A percentile compares a stretch with the other conserved stretches of the same genome.
Evolutionary conservation across 1,140 invertebrate species (phyloP).

Genomic region (Cataglyphis hispanica): DNA sequence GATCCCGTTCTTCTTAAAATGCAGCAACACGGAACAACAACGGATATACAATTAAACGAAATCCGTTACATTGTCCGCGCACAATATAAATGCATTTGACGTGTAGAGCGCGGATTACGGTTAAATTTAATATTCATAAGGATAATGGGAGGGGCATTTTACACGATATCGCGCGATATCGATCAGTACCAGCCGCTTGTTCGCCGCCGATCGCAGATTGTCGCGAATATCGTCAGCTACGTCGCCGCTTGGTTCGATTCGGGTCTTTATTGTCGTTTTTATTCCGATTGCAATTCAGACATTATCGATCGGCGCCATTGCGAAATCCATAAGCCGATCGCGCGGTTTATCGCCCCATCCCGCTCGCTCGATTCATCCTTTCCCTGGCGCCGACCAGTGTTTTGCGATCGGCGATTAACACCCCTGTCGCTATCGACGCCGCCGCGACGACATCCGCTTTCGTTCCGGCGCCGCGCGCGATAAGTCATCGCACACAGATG

Average conservation of each 20-base stretch:
- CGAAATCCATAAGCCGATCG: constrained; percentile 65
- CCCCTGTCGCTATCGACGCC: constrained; percentile 30
- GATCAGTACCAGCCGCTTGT: constrained; percentile 60
- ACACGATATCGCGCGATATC: constrained; percentile 25
- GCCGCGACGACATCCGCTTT: constrained; percentile 33
- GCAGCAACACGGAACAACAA: not conserved
- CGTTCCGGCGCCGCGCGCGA: constrained; percentile 35
- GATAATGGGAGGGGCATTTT: constrained; percentile 19
- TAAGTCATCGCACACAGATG: constrained; percentile 49
- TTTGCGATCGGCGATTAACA: constrained; percentile 67
- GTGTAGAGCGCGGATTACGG: constrained; percentile 5
- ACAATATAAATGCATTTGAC: constrained; percentile 24
- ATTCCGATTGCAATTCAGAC: constrained; percentile 51
- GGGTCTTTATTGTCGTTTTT: constrained; percentile 63
- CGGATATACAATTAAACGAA: not conserved
- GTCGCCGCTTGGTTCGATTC: not conserved
- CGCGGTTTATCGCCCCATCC: constrained; percentile 55
- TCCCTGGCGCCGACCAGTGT: not conserved
- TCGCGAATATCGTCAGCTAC: not conserved
- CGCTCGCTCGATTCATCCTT: not conserved
- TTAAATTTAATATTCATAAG: constrained; percentile 55
- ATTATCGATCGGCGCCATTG: constrained; percentile 50
- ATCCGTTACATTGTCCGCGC: constrained; percentile 1
- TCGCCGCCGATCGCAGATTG: constrained; percentile 23
- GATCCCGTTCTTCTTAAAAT: not conserved